Percentiles rank a stretch among this genome's conserved stretches.
Evolutionary conservation across 2,113 vertebrate species (phyloP).

Genomic region (Rhinogobius similis): DNA sequence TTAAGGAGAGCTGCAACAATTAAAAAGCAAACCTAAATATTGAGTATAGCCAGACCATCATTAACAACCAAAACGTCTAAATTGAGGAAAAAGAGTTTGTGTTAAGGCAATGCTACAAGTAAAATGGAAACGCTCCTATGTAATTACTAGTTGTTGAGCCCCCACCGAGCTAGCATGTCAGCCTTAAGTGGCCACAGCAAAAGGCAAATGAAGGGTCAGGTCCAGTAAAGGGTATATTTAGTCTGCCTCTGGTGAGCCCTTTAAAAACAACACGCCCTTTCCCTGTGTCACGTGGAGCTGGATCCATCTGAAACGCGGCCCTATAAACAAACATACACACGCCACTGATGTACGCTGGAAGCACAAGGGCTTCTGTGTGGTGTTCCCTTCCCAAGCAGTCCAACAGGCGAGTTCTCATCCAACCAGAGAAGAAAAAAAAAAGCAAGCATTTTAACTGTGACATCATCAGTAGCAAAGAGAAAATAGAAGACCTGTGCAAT

Average conservation of each 20-base stretch:
- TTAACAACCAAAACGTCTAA: slow-evolving; percentile 46
- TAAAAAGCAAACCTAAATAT: slow-evolving; percentile 8
- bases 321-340: slow-evolving; percentile 61
- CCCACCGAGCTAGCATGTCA: slow-evolving; percentile 70
- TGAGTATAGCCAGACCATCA: slow-evolving; percentile 39
- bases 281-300: slow-evolving; percentile 58
- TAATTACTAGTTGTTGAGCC: slow-evolving; percentile 74
- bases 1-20: slow-evolving; percentile 14
- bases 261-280: slow-evolving; percentile 74
- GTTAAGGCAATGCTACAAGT: slow-evolving; percentile 67
- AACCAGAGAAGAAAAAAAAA: slow-evolving; percentile 44
- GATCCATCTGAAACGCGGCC: slow-evolving; percentile 55
- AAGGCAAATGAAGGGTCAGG: slow-evolving; percentile 79
- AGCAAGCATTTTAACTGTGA: slow-evolving; percentile 38
- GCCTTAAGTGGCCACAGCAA: slow-evolving; percentile 79
- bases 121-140: slow-evolving; percentile 70
- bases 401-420: slow-evolving; percentile 45
- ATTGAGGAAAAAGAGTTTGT: slow-evolving; percentile 55
- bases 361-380: slow-evolving; percentile 48
- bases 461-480: slow-evolving; percentile 41
- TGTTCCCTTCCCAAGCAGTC: slow-evolving; percentile 37
- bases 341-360: slow-evolving; percentile 43
- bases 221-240: slow-evolving; percentile 81
- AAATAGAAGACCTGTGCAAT: neutral
- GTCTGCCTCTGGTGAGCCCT: slow-evolving; percentile 66